Evolutionary conservation across 2,797 vertebrate genomes (phyloP).

Genomic region (Corythornis leucogaster): DNA sequence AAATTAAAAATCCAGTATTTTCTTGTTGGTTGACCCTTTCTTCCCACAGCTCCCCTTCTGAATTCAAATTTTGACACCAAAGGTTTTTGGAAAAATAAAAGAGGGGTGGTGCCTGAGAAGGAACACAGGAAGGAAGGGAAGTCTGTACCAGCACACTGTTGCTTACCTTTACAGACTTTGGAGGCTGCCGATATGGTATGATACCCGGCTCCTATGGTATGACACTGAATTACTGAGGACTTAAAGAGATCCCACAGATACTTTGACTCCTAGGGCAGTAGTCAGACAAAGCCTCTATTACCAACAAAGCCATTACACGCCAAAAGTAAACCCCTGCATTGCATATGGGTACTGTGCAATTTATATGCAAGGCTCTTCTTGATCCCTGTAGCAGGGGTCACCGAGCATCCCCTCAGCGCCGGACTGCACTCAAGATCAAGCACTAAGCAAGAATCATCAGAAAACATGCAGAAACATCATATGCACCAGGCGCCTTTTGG

Average conservation of each 20-base stretch:
- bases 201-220: background rate
- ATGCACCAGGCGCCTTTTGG: background rate
- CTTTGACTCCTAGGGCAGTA: background rate
- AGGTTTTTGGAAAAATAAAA: background rate
- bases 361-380: accelerated
- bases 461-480: background rate
- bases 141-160: background rate
- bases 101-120: background rate
- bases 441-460: background rate
- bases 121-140: background rate
- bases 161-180: background rate
- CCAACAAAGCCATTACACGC: background rate
- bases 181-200: background rate
- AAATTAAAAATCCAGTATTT: background rate
- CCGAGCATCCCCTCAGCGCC: background rate
- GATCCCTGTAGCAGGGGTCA: background rate
- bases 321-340: background rate
- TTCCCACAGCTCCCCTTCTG: conserved; percentile 19
- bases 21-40: conserved; percentile 61
- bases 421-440: background rate
- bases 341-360: accelerated
- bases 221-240: background rate
- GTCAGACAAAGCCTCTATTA: background rate
- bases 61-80: background rate
- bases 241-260: background rate